These are phyloP conservation scores for Nannoperca australis DNA, from an alignment of 2,797 vertebrate species.

Conservation along the genomic window DNA sequence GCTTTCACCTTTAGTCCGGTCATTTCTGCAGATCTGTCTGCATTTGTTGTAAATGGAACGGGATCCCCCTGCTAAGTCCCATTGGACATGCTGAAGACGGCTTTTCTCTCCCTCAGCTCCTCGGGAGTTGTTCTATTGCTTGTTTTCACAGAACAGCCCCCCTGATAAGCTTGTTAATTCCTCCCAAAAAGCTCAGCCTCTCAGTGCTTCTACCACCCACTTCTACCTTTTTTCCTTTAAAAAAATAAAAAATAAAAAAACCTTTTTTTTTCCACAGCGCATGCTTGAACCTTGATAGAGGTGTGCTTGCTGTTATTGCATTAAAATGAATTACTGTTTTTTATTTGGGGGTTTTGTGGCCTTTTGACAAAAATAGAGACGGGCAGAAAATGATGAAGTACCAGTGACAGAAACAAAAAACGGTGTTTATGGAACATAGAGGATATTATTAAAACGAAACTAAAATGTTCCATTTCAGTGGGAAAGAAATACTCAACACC, in stretches of 20 bases:
- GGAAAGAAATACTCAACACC: neutral
- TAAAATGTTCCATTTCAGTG: neutral
- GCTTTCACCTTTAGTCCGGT: slow-evolving; percentile 36
- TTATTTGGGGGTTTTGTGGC: neutral
- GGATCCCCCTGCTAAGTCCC: slow-evolving; percentile 57
- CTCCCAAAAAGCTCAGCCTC: slow-evolving; percentile 55
- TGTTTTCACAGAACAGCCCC: slow-evolving; percentile 69
- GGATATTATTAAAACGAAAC: neutral
- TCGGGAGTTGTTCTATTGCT: slow-evolving; percentile 65
- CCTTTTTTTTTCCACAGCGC: slow-evolving; percentile 43
- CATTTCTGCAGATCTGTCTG: slow-evolving; percentile 48
- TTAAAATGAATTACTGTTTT: slow-evolving; percentile 45
- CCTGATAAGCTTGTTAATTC: slow-evolving; percentile 78
- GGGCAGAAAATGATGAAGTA: neutral
- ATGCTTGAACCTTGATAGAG: slow-evolving; percentile 58
- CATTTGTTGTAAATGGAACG: slow-evolving; percentile 58
- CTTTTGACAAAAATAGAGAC: slow-evolving; percentile 22
- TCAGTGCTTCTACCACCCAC: slow-evolving; percentile 66
- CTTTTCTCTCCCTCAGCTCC: slow-evolving; percentile 60
- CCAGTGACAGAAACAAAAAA: too few species aligned
- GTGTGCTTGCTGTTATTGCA: slow-evolving; percentile 49
- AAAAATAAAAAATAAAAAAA: slow-evolving; percentile 42
- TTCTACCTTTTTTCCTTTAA: slow-evolving; percentile 35
- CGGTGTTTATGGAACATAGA: neutral
- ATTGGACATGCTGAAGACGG: slow-evolving; percentile 62